Evolutionary conservation across 2,888 invertebrate species (phyloP).

Genomic region (Auanema sp.): DNA sequence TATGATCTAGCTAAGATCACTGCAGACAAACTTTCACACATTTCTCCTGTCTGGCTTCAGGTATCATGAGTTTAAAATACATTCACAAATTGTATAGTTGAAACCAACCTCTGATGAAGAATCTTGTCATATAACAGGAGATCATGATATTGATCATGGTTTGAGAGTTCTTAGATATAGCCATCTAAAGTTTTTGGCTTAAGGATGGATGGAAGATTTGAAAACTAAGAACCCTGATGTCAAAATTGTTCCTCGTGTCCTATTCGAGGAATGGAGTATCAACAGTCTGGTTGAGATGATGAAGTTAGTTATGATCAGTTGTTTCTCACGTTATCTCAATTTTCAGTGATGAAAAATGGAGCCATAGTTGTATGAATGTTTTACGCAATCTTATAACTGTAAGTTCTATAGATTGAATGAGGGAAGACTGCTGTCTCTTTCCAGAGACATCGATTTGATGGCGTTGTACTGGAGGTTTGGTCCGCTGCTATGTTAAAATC

Average conservation of each 20-base stretch:
- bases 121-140: slow-evolving; percentile 66
- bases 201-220: slow-evolving; percentile 57
- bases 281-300: slow-evolving; percentile 69
- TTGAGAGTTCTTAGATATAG: background rate
- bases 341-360: slow-evolving; percentile 15
- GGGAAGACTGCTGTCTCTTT: slow-evolving; percentile 64
- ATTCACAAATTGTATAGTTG: background rate
- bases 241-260: slow-evolving; percentile 77
- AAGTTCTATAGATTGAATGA: background rate
- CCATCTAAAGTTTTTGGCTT: slow-evolving; percentile 3
- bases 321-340: too few species aligned
- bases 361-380: slow-evolving; percentile 17
- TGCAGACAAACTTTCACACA: slow-evolving; percentile 81
- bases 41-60: slow-evolving; percentile 94
- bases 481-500: slow-evolving; percentile 70
- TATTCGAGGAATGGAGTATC: slow-evolving; percentile 84
- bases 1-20: slow-evolving; percentile 88
- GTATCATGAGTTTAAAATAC: slow-evolving; percentile 64
- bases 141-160: slow-evolving; percentile 68
- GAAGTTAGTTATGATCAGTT: background rate
- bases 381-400: slow-evolving; percentile 13
- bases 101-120: background rate
- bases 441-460: slow-evolving; percentile 81
- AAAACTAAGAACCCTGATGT: slow-evolving; percentile 48
- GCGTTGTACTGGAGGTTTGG: slow-evolving; percentile 87